Base-by-base conservation (phyloP, 2,113 vertebrate species). In the Chaenocephalus aceratus region DNA sequence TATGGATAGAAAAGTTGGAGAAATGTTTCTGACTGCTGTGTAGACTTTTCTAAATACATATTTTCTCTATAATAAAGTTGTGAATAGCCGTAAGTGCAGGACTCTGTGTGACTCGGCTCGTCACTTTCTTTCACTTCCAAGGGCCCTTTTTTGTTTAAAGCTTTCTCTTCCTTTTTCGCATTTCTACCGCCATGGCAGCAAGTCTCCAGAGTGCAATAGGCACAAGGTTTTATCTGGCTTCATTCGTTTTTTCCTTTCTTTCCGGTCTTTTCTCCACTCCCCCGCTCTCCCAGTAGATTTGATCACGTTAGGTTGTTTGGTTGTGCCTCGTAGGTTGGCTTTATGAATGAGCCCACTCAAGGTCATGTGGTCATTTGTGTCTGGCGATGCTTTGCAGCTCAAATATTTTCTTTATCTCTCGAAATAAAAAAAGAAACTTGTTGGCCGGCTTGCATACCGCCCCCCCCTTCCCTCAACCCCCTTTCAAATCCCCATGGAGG, bases 181-280 rank as follows among this genome's bases (percentile, higher is more conserved):
- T 74, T 64, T 63, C 53, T 57, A 51, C 82, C 44, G 3, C 73
- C 65, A 57, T 82, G 60, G 74, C 74, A 71, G 44, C 49, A 23
- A 57, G 81, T 88, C 89, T 91, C 87, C 46, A 70, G 86, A 86
- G 88, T 81, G 72, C 88, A 83, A 82, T 84, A 70, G 84, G 80
- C 87, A 78, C 82, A 60, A 72, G 59, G 73, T 84, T 91, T 91
- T 92, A 93, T 89, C 74, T 54, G 79, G 72, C 79, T 82, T 89
- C 85, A 93, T 92, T 89, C 1, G 53, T 89, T 87, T 88, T 86
- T 90, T 90, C 86, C 75, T 83, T 67, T 82, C 77, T 89, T 84
- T 84, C 82, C 30, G 36, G 36, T 41, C 36, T 41, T 41, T 41
- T 7, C 18, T 2, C 44, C 48, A 45, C 58, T 26, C 58, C 21